Evolutionary conservation across 1,140 invertebrate genomes (phyloP), one percentile per base, ranked within the genome.

Genomic region (Eupristina koningsbergeri): DNA sequence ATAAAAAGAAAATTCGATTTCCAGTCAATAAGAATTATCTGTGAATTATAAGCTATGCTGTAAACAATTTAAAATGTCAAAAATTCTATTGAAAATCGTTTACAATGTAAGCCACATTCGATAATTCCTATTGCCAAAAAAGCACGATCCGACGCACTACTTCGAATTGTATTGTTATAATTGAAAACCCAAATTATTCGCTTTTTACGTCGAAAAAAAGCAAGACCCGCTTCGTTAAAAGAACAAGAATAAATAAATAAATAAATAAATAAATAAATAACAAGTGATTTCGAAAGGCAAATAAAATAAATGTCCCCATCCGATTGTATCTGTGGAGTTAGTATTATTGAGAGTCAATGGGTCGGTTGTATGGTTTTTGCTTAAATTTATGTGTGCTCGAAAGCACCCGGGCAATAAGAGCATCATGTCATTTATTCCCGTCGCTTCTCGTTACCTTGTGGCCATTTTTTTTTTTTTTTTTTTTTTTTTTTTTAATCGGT

Each of bases 221-320:
- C 39, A 71, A n/a, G 41, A 71, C 17, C 67, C 41, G 22, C 3
- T 71, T 71, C 22, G 9, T 6, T 19, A 75, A 50, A 3, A 13
- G 22, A 75, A 15, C 1, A 29, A 77, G n/a, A n/a, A n/a, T n/a
- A n/a, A n/a, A n/a, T n/a, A n/a, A n/a, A n/a, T n/a, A n/a, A 34
- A 39, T 58, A 85, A 80, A 63, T 39, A 50, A 53, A 75, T 22
- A 36, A 80, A 64, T 63, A 26, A 29, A 80, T 63, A 84, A 75
- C 5, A 36, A 5, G 34, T 0, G 34, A 71, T 47, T 7, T 22
- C 13, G 67, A 47, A 11, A 73, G 29, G 22, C 13, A 36, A 34
- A 50, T 50, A 3, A 69, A 50, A 13, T 22, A 7, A 41, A 17
- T 15, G 22, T 22, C 13, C 29, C n/a, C 58, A 5, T 47, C 29